These are phyloP conservation scores for Asarcornis scutulata DNA, from an alignment of 2,113 vertebrate genomes.

Conservation along the genomic window DNA sequence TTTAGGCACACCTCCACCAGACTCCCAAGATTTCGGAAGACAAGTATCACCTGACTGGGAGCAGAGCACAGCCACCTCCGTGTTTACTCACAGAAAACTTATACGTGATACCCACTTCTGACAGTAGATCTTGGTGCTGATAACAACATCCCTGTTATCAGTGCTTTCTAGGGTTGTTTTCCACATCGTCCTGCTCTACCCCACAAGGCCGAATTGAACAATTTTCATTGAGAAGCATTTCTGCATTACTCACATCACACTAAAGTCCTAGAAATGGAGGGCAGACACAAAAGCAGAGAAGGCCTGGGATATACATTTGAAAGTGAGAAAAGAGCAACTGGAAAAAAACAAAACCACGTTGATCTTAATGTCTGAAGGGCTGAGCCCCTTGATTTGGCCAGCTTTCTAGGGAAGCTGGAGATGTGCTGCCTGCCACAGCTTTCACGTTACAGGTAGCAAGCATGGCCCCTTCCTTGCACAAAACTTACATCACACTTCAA, in stretches of 20 bases:
- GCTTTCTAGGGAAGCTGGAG: background rate
- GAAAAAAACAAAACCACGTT: background rate
- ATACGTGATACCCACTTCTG: background rate
- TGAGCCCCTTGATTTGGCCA: background rate
- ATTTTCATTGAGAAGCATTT: background rate
- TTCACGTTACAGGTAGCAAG: background rate
- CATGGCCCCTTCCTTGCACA: background rate
- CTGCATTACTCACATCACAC: background rate
- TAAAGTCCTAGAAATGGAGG: background rate
- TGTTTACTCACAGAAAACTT: background rate
- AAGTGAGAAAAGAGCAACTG: background rate
- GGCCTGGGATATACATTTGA: rapidly evolving
- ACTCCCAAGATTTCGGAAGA: background rate
- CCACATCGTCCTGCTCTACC: background rate
- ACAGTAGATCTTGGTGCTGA: background rate
- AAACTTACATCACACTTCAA: background rate
- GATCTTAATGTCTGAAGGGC: background rate
- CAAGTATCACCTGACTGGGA: rapidly evolving
- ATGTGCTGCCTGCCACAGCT: background rate
- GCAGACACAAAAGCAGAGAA: background rate
- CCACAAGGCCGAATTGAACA: background rate
- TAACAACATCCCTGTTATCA: background rate
- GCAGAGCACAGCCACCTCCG: background rate
- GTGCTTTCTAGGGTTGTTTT: background rate
- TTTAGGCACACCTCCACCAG: background rate